Evolutionary conservation across 1,140 invertebrate genomes (phyloP), one percentile per base, ranked within the genome.

Genomic region (Dendroctonus valens): DNA sequence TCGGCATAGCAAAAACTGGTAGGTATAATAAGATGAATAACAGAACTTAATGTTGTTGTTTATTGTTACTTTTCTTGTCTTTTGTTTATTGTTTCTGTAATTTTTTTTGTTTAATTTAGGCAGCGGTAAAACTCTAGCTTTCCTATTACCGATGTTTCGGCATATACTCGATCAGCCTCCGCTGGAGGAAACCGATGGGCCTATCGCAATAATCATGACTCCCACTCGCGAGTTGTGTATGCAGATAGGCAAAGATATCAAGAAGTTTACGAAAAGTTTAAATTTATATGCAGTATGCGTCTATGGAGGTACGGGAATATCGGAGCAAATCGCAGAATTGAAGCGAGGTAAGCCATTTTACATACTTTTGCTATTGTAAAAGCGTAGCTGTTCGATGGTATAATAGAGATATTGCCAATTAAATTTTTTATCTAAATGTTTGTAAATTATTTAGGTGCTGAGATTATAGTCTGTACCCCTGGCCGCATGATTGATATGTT

Each of bases 401-500:
- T 26, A 26, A 26, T n/a, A n/a, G n/a, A n/a, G n/a, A n/a, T n/a
- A n/a, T n/a, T n/a, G n/a, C n/a, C n/a, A n/a, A n/a, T n/a, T n/a
- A 58, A 41, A 58, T 14, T 59, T 44, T 59, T 59, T 55, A 15
- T 62, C 53, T 5, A 46, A 41, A 40, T 54, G 15, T 44, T 46
- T 65, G 12, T 57, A n/a, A 50, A 9, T 49, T n/a, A 37, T 68
- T 50, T 51, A 71, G 69, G 75, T 14, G 94, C 96, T 0, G 97
- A 99, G 81, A 97, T 99, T 63, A 97, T 99, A 66, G 97, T 99
- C 0, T 99, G 97, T 74, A 99, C 98, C 0, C 97, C 98, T 0
- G 98, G 98, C 0, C 84, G 98, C 69, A 99, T 99, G 97, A 99
- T 99, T 74, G 98, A 99, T 78, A 99, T 99, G 96, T 79, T 99